These are phyloP conservation scores for Pocillopora damicornis DNA, from an alignment of 64 coral and sea anemone genomes.

Conservation along the genomic window DNA sequence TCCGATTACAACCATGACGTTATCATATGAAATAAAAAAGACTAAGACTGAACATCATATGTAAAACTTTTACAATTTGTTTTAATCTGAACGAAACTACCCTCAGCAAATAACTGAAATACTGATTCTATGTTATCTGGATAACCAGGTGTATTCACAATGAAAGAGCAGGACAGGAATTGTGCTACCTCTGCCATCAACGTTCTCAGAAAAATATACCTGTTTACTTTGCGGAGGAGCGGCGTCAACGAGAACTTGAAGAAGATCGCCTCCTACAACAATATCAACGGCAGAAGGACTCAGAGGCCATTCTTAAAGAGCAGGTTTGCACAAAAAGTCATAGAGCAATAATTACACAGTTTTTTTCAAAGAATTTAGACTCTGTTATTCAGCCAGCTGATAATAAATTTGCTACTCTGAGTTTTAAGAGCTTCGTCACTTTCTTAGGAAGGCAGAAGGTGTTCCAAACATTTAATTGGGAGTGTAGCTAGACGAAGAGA, in stretches of 20 bases:
- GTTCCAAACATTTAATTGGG: too few species aligned
- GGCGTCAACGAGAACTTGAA: constrained; percentile 71
- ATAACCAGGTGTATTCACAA: constrained; percentile 43
- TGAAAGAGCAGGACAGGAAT: constrained; percentile 77
- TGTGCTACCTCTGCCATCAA: constrained; percentile 90
- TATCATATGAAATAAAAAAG: too few species aligned
- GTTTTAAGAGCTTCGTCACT: too few species aligned
- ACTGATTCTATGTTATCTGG: background rate
- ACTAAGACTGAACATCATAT: too few species aligned
- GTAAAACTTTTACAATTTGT: too few species aligned
- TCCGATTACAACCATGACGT: too few species aligned
- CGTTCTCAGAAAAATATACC: constrained; percentile 81
- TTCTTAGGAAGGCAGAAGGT: too few species aligned
- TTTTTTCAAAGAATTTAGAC: too few species aligned
- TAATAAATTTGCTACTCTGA: too few species aligned
- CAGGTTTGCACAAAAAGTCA: constrained; percentile 30
- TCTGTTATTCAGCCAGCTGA: too few species aligned
- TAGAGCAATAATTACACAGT: background rate
- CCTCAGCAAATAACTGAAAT: background rate
- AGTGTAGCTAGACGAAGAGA: too few species aligned
- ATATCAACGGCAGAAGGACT: constrained; percentile 82
- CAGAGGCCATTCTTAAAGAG: constrained; percentile 71
- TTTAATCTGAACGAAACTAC: background rate
- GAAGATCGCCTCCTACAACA: constrained; percentile 76
- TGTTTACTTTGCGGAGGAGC: constrained; percentile 74